Evolutionary conservation across 1,140 invertebrate species (phyloP), one percentile per base, ranked within the genome.

Genomic region (Geopemphigus sp.): DNA sequence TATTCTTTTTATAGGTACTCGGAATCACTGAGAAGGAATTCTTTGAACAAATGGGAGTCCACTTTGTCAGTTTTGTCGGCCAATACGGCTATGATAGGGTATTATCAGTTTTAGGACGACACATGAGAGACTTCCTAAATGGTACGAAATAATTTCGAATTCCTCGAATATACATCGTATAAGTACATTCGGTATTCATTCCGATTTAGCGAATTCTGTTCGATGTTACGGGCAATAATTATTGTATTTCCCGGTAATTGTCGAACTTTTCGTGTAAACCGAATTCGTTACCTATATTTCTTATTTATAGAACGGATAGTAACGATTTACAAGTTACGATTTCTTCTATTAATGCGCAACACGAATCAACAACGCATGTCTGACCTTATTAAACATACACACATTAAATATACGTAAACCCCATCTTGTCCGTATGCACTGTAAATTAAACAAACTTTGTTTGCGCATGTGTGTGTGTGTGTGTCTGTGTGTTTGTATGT

Each of bases 61-160:
- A 93, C 84, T 96, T 96, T 86, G 93, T 96, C 6, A 90, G 92
- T 57, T 96, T 95, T 84, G 93, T 96, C 1, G 92, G 94, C n/a
- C 94, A 97, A 83, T 98, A 97, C 84, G 95, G 95, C 8, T 98
- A 98, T 85, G 95, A 98, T 85, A 87, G 93, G 81, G 93, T 97
- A 0, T 85, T 97, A 5, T 95, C 93, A 22, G 94, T 96, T 1
- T 87, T 96, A 10, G 95, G 96, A 2, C 88, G 96, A 11, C 94
- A 98, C 84, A 94, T 98, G 90, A 87, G 96, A 80, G 96, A 98
- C 85, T 98, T 98, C 85, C 89, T 98, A 1, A 98, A 98, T 84
- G 96, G 96, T 72, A 83, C 84, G 74, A 81, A 22, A 53, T 50
- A 50, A 8, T 50, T 50, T 50, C 39, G n/a, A n/a, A n/a, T n/a